Base-by-base conservation (phyloP, 2,113 vertebrate species). In the Chiloscyllium plagiosum region DNA sequence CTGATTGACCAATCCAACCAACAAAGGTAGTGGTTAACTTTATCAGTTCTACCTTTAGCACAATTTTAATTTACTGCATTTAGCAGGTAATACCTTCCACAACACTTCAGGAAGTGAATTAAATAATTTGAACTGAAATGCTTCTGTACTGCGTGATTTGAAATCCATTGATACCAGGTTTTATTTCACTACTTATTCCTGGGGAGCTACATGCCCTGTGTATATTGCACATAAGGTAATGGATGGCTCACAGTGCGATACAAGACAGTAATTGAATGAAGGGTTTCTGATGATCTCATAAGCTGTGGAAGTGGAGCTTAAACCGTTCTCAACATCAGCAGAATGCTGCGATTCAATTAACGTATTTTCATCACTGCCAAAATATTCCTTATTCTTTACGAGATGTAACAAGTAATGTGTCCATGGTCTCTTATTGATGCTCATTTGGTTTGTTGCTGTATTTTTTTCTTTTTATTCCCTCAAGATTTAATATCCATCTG, bases 211-310 rank as follows among this genome's bases (percentile, higher is more conserved):
- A 83, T 83, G 29, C 56, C 56, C 52, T 65, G 87, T 52, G 61
- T 61, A 29, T 65, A 65, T 90, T 52, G 33, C 56, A 90, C 87
- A 61, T n/a, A 33, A 52, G 52, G 61, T 61, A 90, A 90, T 90
- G 56, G 87, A 90, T 90, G 87, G 52, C 56, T 90, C 50, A 61
- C 87, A 90, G 56, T 90, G 87, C 33, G 87, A 90, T 90, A 90
- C 87, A 90, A 90, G 87, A 90, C 87, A 90, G 87, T 90, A 90
- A 90, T 90, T 90, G 87, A 89, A 56, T 89, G 86, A 89, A 89
- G 86, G 86, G 47, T 56, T 80, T 56, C 86, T 56, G 86, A 89
- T 89, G 86, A 89, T 89, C 86, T 89, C 47, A 89, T 89, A 89
- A 89, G 47, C 86, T 89, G 86, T 89, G 86, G 56, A 89, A 50